These are phyloP conservation scores for Agapornis canus DNA, from an alignment of 2,797 vertebrate genomes.

Conservation along the genomic window DNA sequence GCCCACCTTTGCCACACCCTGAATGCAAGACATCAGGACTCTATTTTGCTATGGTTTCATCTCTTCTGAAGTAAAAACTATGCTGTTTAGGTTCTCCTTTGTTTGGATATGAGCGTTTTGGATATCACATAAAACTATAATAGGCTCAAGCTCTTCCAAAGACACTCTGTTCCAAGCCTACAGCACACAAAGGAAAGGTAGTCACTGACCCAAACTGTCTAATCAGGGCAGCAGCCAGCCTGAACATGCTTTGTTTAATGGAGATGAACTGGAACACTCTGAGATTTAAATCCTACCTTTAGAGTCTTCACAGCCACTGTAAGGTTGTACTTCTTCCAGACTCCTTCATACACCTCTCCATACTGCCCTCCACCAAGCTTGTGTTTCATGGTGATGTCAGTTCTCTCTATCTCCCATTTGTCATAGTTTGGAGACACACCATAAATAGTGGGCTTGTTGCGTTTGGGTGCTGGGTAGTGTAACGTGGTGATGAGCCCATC, in stretches of 20 bases:
- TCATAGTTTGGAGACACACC: constrained; percentile 97
- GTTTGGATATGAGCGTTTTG: background rate
- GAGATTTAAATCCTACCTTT: constrained; percentile 78
- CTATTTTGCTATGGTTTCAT: background rate
- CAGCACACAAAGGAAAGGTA: background rate
- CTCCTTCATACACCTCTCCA: constrained; percentile 96
- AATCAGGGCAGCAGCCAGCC: background rate
- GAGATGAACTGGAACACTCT: rapidly evolving
- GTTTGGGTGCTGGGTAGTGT: constrained; percentile 97
- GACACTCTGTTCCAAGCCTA: background rate
- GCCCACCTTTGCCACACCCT: background rate
- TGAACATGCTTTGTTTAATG: rapidly evolving
- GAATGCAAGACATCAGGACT: rapidly evolving
- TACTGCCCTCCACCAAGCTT: constrained; percentile 98
- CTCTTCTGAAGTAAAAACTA: background rate
- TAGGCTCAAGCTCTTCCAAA: background rate
- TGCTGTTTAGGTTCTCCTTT: background rate
- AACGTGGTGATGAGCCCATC: constrained; percentile 97
- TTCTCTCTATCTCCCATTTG: constrained; percentile 99
- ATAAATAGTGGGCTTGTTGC: constrained; percentile 97
- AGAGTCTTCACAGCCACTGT: constrained; percentile 97
- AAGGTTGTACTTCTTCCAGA: constrained; percentile 98
- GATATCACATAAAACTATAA: background rate
- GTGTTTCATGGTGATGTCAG: constrained; percentile 99
- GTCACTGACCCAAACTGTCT: rapidly evolving